Evolutionary conservation across 2,888 invertebrate genomes (phyloP).

Genomic region (Agrochola circellaris): DNA sequence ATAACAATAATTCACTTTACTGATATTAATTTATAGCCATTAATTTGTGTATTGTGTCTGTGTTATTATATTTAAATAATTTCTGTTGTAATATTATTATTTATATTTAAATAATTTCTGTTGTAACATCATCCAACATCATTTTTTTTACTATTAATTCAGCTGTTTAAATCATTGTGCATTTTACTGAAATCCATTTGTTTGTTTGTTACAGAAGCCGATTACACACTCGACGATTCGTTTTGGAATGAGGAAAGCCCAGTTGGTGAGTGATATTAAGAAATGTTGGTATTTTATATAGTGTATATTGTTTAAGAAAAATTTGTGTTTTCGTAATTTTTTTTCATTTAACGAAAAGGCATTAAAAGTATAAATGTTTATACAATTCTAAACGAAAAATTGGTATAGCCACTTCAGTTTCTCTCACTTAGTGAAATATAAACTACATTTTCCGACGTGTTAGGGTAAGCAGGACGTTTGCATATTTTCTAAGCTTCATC

Average conservation of each 20-base stretch:
- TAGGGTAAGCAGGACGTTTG: not conserved
- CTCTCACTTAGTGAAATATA: not conserved
- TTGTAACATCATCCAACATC: slow-evolving; percentile 8
- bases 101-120: slow-evolving; percentile 13
- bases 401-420: not conserved
- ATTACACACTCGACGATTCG: slow-evolving; percentile 97
- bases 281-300: not conserved
- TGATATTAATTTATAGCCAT: not conserved
- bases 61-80: slow-evolving; percentile 18
- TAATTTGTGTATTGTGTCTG: not conserved
- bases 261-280: slow-evolving; percentile 93
- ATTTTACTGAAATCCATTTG: slow-evolving; percentile 41
- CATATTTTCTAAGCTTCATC: not conserved
- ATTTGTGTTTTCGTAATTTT: not conserved
- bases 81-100: slow-evolving; percentile 1
- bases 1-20: not conserved
- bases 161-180: not conserved
- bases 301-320: not conserved
- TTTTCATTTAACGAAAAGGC: not conserved
- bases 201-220: slow-evolving; percentile 94
- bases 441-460: not conserved
- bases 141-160: not conserved
- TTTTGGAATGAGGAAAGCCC: slow-evolving; percentile 98
- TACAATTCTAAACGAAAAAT: not conserved
- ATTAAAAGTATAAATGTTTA: not conserved